These are phyloP conservation scores for Cepphus grylle DNA, from an alignment of 2,113 vertebrate species.

Conservation along the genomic window DNA sequence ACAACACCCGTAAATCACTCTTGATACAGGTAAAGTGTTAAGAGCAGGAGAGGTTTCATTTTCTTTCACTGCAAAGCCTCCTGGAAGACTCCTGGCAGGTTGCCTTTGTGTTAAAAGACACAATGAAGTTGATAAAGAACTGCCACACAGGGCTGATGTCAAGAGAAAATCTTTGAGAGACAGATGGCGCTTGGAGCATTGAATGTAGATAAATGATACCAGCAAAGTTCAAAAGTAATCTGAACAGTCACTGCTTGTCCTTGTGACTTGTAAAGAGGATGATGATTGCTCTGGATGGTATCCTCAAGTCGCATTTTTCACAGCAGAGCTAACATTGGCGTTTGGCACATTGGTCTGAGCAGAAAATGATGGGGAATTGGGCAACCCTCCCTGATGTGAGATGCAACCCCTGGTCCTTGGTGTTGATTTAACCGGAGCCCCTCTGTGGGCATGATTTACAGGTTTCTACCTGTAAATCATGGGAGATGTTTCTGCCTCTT, in stretches of 20 bases:
- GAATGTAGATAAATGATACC: not conserved
- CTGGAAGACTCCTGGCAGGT: not conserved
- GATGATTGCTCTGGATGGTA: not conserved
- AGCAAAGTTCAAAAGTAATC: not conserved
- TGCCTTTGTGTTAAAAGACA: slow-evolving; percentile 24
- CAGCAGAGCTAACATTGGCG: not conserved
- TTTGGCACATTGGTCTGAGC: not conserved
- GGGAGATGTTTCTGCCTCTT: not conserved
- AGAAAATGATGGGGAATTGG: not conserved
- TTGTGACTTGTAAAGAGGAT: not conserved
- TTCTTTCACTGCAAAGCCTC: not conserved
- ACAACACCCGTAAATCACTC: slow-evolving; percentile 9
- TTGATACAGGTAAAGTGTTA: not conserved
- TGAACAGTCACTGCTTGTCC: not conserved
- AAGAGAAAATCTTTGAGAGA: not conserved
- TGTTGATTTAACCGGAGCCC: not conserved
- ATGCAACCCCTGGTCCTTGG: not conserved
- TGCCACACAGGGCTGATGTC: not conserved
- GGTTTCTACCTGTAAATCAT: not conserved
- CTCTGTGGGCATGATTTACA: not conserved
- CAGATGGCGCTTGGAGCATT: not conserved
- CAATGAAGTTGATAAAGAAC: not conserved
- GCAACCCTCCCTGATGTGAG: not conserved
- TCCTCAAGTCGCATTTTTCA: not conserved
- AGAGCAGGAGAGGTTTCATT: not conserved